phyloP scores from a whole-genome alignment of 2,797 vertebrate species.

The Lithobates pipiens region DNA sequence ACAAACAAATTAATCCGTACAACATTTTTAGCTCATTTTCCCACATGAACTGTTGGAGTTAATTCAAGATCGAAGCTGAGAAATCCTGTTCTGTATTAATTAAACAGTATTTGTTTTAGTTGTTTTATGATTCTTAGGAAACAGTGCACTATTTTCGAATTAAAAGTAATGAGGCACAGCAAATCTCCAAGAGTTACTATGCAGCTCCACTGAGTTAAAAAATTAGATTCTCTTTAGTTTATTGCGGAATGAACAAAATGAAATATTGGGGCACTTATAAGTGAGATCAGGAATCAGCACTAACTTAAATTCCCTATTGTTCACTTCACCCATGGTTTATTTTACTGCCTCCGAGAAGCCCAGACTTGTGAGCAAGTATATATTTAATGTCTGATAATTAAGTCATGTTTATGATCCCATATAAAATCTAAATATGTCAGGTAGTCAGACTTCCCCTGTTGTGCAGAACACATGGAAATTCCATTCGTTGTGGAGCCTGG shows the following conservation, averaged over 20 bases:
- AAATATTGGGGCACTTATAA: constrained; percentile 64
- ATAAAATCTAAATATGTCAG: constrained; percentile 38
- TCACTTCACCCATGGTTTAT: constrained; percentile 50
- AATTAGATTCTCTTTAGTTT: constrained; percentile 70
- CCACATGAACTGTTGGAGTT: background rate
- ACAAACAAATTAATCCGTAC: background rate
- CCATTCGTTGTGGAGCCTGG: background rate
- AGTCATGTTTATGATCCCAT: constrained; percentile 40
- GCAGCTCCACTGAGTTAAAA: constrained; percentile 75
- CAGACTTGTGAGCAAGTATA: constrained; percentile 36
- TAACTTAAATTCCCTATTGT: constrained; percentile 53
- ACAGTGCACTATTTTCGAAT: constrained; percentile 65
- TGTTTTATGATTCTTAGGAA: constrained; percentile 62
- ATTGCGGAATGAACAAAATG: constrained; percentile 62
- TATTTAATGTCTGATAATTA: constrained; percentile 46
- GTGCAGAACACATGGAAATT: constrained; percentile 13
- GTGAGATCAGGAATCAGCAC: constrained; percentile 55
- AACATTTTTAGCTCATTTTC: background rate
- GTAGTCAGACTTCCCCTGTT: constrained; percentile 23
- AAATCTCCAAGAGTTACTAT: constrained; percentile 68
- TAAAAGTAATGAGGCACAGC: constrained; percentile 73
- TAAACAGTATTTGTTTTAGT: constrained; percentile 64
- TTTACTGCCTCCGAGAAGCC: constrained; percentile 47
- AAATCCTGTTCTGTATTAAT: constrained; percentile 32
- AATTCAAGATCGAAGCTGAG: background rate